A percentile compares a stretch with the other conserved stretches of the same genome.
These are phyloP conservation scores for Indri indri DNA, from an alignment of 2,113 vertebrate species.

Conservation along the genomic window DNA sequence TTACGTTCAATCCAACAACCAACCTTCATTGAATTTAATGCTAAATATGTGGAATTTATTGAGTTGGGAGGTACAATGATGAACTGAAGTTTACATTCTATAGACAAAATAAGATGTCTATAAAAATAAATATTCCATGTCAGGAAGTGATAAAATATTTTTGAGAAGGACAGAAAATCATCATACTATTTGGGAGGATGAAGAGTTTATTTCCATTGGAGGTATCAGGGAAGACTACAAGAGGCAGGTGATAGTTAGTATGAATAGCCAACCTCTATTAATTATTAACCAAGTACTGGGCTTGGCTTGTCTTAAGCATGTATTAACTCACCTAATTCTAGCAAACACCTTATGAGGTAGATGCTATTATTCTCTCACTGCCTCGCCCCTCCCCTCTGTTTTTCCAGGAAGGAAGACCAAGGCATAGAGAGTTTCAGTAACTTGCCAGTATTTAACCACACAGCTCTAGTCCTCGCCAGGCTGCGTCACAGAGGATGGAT, in stretches of 20 bases:
- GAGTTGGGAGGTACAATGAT: neutral
- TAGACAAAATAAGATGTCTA: neutral
- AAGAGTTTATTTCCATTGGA: neutral
- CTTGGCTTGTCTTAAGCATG: neutral
- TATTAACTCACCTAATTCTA: neutral
- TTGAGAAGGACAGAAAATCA: neutral
- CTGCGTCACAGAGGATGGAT: neutral
- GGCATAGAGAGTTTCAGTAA: neutral
- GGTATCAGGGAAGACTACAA: neutral
- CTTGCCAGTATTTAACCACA: neutral
- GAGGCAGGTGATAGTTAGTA: neutral
- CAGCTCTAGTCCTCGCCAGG: neutral
- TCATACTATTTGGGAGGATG: neutral
- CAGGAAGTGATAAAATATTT: conserved; percentile 22
- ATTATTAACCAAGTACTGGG: neutral
- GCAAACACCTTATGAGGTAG: neutral
- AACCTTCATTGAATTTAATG: conserved; percentile 21
- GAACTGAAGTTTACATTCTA: neutral
- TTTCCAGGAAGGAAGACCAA: neutral
- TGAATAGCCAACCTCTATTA: neutral
- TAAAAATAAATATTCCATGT: conserved; percentile 29
- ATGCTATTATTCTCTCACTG: neutral
- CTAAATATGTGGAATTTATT: neutral
- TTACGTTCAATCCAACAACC: neutral
- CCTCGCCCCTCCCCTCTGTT: neutral